Evolutionary conservation across 2,113 vertebrate genomes (phyloP), one percentile per base, ranked within the genome.

Genomic region (Tricholaema leucomelas): DNA sequence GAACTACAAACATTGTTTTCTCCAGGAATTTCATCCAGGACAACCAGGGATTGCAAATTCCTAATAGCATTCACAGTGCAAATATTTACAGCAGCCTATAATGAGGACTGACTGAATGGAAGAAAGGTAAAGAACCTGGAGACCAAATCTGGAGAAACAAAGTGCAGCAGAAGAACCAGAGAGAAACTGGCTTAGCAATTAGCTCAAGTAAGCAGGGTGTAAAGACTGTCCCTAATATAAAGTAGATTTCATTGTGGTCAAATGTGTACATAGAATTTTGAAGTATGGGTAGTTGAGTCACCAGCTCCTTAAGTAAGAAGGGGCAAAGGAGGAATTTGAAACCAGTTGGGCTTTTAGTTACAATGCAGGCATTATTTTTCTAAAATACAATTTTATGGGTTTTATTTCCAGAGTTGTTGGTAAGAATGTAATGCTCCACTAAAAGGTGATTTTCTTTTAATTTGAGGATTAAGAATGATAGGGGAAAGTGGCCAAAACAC

Each of bases 1-100:
- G 86, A 96, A 92, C 94, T 94, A 80, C 81, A 96, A 97, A 95
- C 85, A 90, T 74, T 94, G 66, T 84, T 83, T 95, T 85, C 87
- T 90, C 66, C 74, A 93, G 85, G 94, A 97, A 95, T 96, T 97
- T 96, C n/a, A 16, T 75, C 90, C 40, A 77, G 92, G 80, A 93
- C 75, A 90, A 89, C 60, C 55, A 66, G 82, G 92, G 75, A 96
- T 58, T 76, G 40, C 64, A 67, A 70, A 50, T 91, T 95, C 92
- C 91, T 94, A 95, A 88, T 25, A 80, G 76, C 63, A 88, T 74
- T 87, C 90, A 79, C 42, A 91, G 30, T 33, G 12, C 50, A 95
- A 94, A 93, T 36, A 59, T 63, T 93, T 40, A 77, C 42, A 77
- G 44, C 63, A 81, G 60, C 44, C 19, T 28, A 28, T 66, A 71